Evolutionary conservation across 2,113 vertebrate species (phyloP).

Genomic region (Gobio gobio): DNA sequence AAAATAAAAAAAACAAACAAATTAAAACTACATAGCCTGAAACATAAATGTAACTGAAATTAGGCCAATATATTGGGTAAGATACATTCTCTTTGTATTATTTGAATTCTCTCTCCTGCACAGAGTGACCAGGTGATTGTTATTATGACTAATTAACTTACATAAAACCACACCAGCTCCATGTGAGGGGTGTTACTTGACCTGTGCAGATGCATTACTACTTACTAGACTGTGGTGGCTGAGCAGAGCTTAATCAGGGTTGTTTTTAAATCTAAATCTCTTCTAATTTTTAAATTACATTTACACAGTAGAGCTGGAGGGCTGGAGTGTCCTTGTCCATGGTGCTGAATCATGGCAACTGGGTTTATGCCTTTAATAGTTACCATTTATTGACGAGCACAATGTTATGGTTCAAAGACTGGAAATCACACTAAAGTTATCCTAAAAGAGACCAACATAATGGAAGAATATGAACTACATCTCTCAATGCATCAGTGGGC

Average conservation of each 20-base stretch:
- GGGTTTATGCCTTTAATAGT: slow-evolving; percentile 2
- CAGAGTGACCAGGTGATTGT: too few relatives aligned
- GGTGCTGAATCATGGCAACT: slow-evolving; percentile 4
- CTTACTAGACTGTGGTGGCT: not conserved
- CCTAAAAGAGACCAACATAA: not conserved
- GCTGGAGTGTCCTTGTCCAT: not conserved
- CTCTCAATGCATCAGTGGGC: too few relatives aligned
- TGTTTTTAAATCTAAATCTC: not conserved
- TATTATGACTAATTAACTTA: too few relatives aligned
- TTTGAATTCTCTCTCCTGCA: too few relatives aligned
- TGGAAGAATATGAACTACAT: not conserved
- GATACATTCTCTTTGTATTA: too few relatives aligned
- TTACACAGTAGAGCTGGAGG: not conserved
- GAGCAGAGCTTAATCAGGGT: not conserved
- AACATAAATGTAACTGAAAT: too few relatives aligned
- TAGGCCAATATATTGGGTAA: too few relatives aligned
- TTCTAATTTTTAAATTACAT: not conserved
- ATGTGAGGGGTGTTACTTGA: slow-evolving; percentile 1
- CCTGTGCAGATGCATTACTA: not conserved
- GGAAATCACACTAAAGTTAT: not conserved
- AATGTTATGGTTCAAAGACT: not conserved
- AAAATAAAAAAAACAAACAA: too few relatives aligned
- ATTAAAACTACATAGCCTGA: too few relatives aligned
- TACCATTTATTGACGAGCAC: not conserved
- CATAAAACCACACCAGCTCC: not conserved